phyloP scores from a whole-genome alignment of 1,140 invertebrate genomes.

The Caenorhabditis tropicalis region DNA sequence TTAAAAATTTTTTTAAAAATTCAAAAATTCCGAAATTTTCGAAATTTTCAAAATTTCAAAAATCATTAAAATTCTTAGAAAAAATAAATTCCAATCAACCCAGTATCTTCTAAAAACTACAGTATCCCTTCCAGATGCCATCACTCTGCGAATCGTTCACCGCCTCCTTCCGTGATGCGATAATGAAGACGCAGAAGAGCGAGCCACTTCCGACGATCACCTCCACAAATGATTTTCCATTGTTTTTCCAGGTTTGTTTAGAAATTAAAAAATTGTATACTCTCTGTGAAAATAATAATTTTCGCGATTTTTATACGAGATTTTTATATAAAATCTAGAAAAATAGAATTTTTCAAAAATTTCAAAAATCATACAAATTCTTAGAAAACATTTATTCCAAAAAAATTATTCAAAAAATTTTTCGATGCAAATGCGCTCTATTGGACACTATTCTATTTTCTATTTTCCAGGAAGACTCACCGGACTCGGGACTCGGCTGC shows the following conservation, averaged over 20 bases:
- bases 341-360: too few species aligned
- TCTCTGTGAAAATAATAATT: conserved; percentile 56
- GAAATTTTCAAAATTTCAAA: background rate
- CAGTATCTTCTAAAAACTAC: background rate
- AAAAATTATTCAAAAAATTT: conserved; percentile 58
- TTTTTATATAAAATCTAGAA: too few species aligned
- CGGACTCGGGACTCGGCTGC: conserved; percentile 69
- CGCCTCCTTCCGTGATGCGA: conserved; percentile 42
- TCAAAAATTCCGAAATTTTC: background rate
- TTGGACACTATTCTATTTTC: too few species aligned
- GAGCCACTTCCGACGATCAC: conserved; percentile 43
- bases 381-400: too few species aligned
- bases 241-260: conserved; percentile 19
- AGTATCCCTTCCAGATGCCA: conserved; percentile 40
- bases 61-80: background rate
- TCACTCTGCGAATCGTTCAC: conserved; percentile 49
- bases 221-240: conserved; percentile 43
- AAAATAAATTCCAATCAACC: too few species aligned
- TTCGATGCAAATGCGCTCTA: background rate
- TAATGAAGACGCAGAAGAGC: conserved; percentile 41
- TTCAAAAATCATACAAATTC: too few species aligned
- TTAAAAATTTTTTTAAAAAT: too few species aligned
- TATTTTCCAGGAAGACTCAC: conserved; percentile 43
- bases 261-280: too few species aligned
- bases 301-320: conserved; percentile 56